Evolutionary conservation across 1,140 invertebrate species (phyloP).

Genomic region (Halesus radiatus): DNA sequence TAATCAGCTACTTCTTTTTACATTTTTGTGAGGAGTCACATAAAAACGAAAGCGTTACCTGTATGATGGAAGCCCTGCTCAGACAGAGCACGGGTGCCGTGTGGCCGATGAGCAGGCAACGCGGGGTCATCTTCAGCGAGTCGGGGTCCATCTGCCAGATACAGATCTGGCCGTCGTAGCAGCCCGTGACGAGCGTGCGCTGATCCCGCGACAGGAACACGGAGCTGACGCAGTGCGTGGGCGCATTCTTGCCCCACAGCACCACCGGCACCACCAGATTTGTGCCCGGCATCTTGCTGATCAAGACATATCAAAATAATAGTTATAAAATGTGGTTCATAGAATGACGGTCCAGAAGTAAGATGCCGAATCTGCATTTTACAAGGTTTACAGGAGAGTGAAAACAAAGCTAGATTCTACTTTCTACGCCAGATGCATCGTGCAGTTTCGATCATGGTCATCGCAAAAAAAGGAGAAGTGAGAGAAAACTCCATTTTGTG

Average conservation of each 20-base stretch:
- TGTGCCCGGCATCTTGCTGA: slow-evolving; percentile 80
- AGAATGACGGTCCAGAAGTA: no score
- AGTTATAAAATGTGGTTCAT: no score
- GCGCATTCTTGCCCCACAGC: slow-evolving; percentile 95
- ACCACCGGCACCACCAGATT: slow-evolving; percentile 97
- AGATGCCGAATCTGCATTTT: no score
- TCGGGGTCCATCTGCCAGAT: slow-evolving; percentile 92
- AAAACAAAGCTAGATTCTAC: no score
- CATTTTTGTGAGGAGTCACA: no score
- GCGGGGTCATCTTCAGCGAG: slow-evolving; percentile 91
- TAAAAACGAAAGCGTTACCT: slow-evolving; percentile 65
- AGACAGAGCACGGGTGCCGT: slow-evolving; percentile 94
- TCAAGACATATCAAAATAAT: no score
- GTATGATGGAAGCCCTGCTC: slow-evolving; percentile 81
- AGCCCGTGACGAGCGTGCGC: slow-evolving; percentile 94
- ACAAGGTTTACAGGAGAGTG: no score
- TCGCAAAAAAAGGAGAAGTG: no score
- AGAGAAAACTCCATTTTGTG: no score
- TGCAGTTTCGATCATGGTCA: no score
- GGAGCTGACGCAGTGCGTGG: slow-evolving; percentile 96
- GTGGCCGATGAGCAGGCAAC: slow-evolving; percentile 95
- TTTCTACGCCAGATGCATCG: no score
- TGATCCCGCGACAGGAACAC: slow-evolving; percentile 93
- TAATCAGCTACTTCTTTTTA: no score
- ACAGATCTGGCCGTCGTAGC: slow-evolving; percentile 98